These are phyloP conservation scores for Drosophila rubida DNA, from an alignment of 2,888 invertebrate genomes.

Conservation along the genomic window DNA sequence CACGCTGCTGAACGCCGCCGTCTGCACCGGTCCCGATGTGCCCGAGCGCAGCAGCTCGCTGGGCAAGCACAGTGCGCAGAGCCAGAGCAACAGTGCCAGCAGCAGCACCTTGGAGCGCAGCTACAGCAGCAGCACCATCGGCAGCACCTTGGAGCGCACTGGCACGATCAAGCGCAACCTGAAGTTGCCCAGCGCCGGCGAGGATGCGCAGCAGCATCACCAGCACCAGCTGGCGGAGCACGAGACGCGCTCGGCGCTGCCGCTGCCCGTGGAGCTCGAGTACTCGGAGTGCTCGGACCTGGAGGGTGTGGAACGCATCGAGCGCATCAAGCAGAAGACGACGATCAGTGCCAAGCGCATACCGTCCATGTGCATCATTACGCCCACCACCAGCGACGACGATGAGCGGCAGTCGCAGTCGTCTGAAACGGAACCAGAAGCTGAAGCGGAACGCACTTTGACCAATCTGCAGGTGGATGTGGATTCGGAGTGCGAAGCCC, in stretches of 20 bases:
- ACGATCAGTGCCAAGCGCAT: slow-evolving; percentile 94
- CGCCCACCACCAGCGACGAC: slow-evolving; percentile 93
- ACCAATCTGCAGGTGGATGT: slow-evolving; percentile 86
- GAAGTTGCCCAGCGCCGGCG: slow-evolving; percentile 85
- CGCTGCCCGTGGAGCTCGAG: slow-evolving; percentile 88
- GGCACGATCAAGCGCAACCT: slow-evolving; percentile 85
- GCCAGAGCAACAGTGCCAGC: slow-evolving; percentile 85
- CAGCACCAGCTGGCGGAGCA: slow-evolving; percentile 69
- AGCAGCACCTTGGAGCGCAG: slow-evolving; percentile 84
- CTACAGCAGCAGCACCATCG: slow-evolving; percentile 70
- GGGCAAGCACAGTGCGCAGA: slow-evolving; percentile 86
- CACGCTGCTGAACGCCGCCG: slow-evolving; percentile 87
- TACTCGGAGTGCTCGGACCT: slow-evolving; percentile 94
- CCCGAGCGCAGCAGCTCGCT: slow-evolving; percentile 93
- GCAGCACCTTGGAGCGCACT: slow-evolving; percentile 86
- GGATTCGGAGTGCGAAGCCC: slow-evolving; percentile 37
- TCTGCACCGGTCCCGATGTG: slow-evolving; percentile 88
- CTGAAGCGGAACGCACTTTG: slow-evolving; percentile 69
- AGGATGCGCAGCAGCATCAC: slow-evolving; percentile 81
- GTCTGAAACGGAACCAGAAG: slow-evolving; percentile 35
- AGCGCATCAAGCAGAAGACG: slow-evolving; percentile 93
- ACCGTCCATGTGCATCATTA: slow-evolving; percentile 96
- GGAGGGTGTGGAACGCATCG: slow-evolving; percentile 94
- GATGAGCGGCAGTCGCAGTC: slow-evolving; percentile 87
- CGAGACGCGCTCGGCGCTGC: slow-evolving; percentile 72